phyloP scores from a whole-genome alignment of 2,113 vertebrate genomes.

The Ascaphus truei region DNA sequence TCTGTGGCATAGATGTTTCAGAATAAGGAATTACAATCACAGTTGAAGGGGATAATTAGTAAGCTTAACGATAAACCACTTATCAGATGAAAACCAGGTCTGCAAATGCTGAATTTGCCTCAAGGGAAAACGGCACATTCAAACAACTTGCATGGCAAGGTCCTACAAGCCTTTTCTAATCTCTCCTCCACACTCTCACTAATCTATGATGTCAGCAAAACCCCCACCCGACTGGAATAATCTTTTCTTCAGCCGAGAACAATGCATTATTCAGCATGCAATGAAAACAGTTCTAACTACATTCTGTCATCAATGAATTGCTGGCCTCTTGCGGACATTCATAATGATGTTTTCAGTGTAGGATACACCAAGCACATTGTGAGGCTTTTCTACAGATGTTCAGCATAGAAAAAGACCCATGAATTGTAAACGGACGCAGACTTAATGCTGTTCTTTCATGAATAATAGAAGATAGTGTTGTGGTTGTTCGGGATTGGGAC shows the following conservation, averaged over 20 bases:
- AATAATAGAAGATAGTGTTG: constrained; percentile 20
- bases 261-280: constrained; percentile 27
- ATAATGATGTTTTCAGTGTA: constrained; percentile 23
- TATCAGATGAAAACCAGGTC: background rate
- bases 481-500: background rate
- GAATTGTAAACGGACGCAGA: background rate
- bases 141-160: background rate
- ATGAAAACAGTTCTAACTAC: constrained; percentile 23
- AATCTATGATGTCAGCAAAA: constrained; percentile 24
- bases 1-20: background rate
- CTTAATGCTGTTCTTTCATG: constrained; percentile 11
- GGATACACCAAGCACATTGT: constrained; percentile 32
- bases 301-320: constrained; percentile 30
- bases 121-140: background rate
- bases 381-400: constrained; percentile 24
- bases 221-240: constrained; percentile 25
- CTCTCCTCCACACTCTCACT: constrained; percentile 5
- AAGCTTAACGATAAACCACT: background rate
- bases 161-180: background rate
- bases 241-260: constrained; percentile 24
- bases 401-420: background rate
- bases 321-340: constrained; percentile 14
- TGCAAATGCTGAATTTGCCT: constrained; percentile 3
- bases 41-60: background rate
- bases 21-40: background rate